Evolutionary conservation across 2,797 vertebrate species (phyloP), one percentile per base, ranked within the genome.

Genomic region (Acestrorhynchus altus): DNA sequence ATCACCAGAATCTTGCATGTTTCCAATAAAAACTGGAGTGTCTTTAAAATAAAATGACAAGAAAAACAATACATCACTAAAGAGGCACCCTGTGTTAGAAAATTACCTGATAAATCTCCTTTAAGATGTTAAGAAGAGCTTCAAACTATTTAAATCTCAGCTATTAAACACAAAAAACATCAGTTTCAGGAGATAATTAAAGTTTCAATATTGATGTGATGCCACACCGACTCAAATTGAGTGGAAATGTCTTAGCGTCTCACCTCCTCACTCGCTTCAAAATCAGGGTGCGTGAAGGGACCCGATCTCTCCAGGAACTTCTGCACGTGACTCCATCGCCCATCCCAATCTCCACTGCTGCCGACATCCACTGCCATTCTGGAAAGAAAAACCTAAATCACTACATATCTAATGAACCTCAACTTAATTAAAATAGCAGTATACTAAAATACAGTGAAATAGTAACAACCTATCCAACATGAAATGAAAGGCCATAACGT

Each of bases 361-460:
- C 94, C 95, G 86, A 95, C 94, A 94, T 98, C 98, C 91, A 97
- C 96, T 94, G 98, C 97, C 98, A 99, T 98, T 96, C 98, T 99
- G 92, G 88, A 95, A 83, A 95, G 89, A 93, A 92, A 51, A 39
- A 52, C 12, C 42, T 35, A 31, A 35, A 35, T 61, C 39, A 72
- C 54, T 73, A 61, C 71, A 60, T 68, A 31, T 20, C 4, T 4
- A 68, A 52, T 44, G 8, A 28, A 16, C 0, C 46, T 28, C 9
- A 51, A 31, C 1, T 11, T 20, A 46, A 31, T 31, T 4, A 39
- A n/a, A 61, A 0, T n/a, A n/a, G n/a, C n/a, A n/a, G n/a, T n/a
- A n/a, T n/a, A n/a, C n/a, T n/a, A n/a, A 39, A 35, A 18, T 26
- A 61, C 18, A n/a, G 39, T 6, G 11, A 18, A 60, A 12, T 16